Percentiles rank a stretch among this genome's conserved stretches.
Evolutionary conservation across 2,888 invertebrate species (phyloP).

Genomic region (Scaptomyza caliginosa): DNA sequence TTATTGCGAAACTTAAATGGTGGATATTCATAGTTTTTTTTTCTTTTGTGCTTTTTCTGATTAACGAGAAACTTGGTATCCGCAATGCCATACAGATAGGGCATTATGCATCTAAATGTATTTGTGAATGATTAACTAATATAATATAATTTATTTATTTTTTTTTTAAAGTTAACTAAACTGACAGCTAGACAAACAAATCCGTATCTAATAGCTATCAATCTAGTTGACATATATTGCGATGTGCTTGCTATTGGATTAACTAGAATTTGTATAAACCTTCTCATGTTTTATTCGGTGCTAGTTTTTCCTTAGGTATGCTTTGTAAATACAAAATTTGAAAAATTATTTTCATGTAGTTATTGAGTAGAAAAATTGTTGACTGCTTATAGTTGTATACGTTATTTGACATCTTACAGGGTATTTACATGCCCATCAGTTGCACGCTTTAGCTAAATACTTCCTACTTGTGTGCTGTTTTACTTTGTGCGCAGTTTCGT

Average conservation of each 20-base stretch:
- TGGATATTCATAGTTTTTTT: not conserved
- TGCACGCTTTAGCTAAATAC: not conserved
- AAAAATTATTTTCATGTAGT: too few species aligned
- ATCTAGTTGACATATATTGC: slow-evolving; percentile 10
- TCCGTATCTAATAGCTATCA: not conserved
- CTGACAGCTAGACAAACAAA: not conserved
- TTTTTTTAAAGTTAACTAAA: slow-evolving; percentile 12
- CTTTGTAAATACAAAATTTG: not conserved
- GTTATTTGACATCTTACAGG: too few species aligned
- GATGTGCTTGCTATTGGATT: not conserved
- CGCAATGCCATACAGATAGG: slow-evolving; percentile 65
- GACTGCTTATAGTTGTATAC: too few species aligned
- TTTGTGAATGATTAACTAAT: not conserved
- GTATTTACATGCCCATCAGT: not conserved
- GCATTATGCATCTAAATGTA: slow-evolving; percentile 37
- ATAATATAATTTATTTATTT: slow-evolving; percentile 23
- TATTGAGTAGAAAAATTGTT: too few species aligned
- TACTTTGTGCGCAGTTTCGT: slow-evolving; percentile 47
- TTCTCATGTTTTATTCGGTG: not conserved
- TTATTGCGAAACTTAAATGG: slow-evolving; percentile 41
- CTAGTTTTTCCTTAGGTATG: too few species aligned
- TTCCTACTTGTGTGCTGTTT: not conserved
- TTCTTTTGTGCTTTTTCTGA: not conserved
- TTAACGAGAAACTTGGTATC: slow-evolving; percentile 59
- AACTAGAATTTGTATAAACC: not conserved